These are phyloP conservation scores for Catostomus latipinnis DNA, from an alignment of 2,797 vertebrate genomes.

Conservation along the genomic window DNA sequence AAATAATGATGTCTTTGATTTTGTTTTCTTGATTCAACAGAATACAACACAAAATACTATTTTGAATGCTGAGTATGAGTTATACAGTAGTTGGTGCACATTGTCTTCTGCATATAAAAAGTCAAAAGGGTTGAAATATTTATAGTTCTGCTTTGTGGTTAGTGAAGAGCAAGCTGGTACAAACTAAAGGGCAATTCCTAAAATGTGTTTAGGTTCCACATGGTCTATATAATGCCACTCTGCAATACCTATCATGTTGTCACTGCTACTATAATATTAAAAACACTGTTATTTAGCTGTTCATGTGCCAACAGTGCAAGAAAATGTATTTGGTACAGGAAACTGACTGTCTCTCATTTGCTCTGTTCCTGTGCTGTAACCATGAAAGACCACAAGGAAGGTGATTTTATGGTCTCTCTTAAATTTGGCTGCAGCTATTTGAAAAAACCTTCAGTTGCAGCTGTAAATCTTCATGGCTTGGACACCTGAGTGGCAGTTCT, in stretches of 20 bases:
- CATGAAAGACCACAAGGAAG: not conserved
- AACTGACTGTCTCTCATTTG: not conserved
- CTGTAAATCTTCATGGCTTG: slow-evolving; percentile 9
- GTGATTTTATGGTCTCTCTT: not conserved
- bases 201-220: slow-evolving; percentile 4
- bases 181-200: slow-evolving; percentile 23
- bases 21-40: too few relatives aligned
- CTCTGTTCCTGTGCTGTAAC: not conserved
- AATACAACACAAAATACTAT: too few relatives aligned
- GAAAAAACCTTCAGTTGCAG: slow-evolving; percentile 7
- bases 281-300: not conserved
- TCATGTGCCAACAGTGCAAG: not conserved
- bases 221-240: not conserved
- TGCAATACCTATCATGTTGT: not conserved
- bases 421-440: not conserved
- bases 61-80: too few relatives aligned
- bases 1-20: too few relatives aligned
- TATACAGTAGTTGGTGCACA: too few relatives aligned
- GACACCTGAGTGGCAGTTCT: not conserved
- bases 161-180: slow-evolving; percentile 9
- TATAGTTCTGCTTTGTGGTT: slow-evolving; percentile 22
- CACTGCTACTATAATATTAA: not conserved
- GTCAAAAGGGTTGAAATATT: not conserved
- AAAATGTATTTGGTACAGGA: not conserved
- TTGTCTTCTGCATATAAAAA: too few relatives aligned